Base-by-base conservation (phyloP, 2,888 invertebrate species). In the Fragum fragum region DNA sequence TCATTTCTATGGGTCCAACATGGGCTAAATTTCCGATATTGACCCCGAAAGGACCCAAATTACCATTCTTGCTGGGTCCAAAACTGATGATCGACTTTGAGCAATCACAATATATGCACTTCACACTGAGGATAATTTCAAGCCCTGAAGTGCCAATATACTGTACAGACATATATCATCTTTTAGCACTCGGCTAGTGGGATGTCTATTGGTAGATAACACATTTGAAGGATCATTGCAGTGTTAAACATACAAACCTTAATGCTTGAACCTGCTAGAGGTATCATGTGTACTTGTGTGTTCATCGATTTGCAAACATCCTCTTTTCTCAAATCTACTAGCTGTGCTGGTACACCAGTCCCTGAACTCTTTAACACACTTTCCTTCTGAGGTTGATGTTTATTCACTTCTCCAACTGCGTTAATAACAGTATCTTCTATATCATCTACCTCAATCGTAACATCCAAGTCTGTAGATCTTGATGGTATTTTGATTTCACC, bases 391-490 rank as follows among this genome's bases (percentile, higher is more conserved):
- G n/a, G 32, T 63, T 28, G 63, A 5, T n/a, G 11, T n/a, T 23
- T 29, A 18, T 28, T 28, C 36, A 21, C 14, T 42, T 23, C 36
- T 14, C 36, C 14, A 16, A 66, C 42, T 7, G 11, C 6, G 18
- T 21, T 66, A 7, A 26, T 16, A 36, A 9, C 16, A 1, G 29
- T 11, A 5, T 11, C 70, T 6, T 63, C 55, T 36, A 57, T 74
- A 21, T 68, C 75, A 52, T 69, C 71, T 59, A 73, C 80, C 28
- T 81, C 77, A 57, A 81, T 36, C 6, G 85, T 81, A 16, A 73
- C 76, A 68, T 85, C 81, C 32, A 85, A 61, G 23, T 85, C 85
- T 23, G 76, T 75, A 6, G 66, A 73, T 28, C 69, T 42, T 5
- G 73, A 73, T 7, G 72, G 21, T 7, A 55, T 73, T 21, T 61